Percentiles rank a stretch among this genome's conserved stretches.
Evolutionary conservation across 2,113 vertebrate species (phyloP).

Genomic region (Nanorana parkeri): DNA sequence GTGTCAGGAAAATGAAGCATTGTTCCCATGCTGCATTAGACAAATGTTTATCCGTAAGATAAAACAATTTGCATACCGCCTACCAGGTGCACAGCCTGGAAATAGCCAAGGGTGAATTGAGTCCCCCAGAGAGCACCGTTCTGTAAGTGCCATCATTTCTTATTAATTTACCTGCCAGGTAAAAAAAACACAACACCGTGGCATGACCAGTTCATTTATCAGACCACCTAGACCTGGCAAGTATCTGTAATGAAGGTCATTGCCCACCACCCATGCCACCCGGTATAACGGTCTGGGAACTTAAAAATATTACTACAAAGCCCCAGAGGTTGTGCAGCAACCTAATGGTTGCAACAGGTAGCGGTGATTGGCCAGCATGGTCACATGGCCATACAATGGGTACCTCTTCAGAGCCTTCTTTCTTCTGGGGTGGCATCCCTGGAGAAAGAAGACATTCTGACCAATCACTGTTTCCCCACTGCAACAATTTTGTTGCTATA

Average conservation of each 20-base stretch:
- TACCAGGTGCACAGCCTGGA: constrained; percentile 41
- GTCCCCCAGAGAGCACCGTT: constrained; percentile 24
- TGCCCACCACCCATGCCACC: no score
- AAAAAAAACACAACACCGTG: constrained; percentile 22
- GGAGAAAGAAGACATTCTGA: no score
- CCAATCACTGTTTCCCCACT: no score
- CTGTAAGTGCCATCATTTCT: constrained; percentile 34
- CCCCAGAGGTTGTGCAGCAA: no score
- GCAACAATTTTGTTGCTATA: no score
- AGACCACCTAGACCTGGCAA: background rate
- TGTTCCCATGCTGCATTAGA: constrained; percentile 34
- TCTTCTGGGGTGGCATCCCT: no score
- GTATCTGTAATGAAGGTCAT: background rate
- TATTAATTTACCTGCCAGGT: constrained; percentile 18
- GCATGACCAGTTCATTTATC: background rate
- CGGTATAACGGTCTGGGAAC: no score
- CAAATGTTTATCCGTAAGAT: constrained; percentile 46
- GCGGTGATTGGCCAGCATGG: no score
- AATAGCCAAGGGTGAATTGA: constrained; percentile 42
- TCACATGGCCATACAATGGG: no score
- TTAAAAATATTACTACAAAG: no score
- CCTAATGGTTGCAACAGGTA: no score
- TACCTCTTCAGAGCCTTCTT: no score
- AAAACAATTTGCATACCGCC: constrained; percentile 38
- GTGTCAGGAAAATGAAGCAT: constrained; percentile 27